These are phyloP conservation scores for Ptychochromis oligacanthus DNA, from an alignment of 2,113 vertebrate genomes.

Conservation along the genomic window DNA sequence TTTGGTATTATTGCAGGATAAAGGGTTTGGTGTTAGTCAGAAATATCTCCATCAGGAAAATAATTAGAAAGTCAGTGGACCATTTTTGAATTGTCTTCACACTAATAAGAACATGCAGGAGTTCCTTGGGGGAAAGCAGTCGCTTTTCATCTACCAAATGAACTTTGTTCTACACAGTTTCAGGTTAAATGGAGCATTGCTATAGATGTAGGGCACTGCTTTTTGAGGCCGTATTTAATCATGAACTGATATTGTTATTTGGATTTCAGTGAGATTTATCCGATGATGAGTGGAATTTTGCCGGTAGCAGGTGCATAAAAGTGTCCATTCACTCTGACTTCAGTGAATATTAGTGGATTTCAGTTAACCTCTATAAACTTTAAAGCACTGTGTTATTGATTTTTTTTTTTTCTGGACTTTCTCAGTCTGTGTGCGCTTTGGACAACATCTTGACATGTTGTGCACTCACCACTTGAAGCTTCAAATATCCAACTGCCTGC, in stretches of 20 bases:
- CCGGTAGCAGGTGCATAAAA: neutral
- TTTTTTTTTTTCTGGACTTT: neutral
- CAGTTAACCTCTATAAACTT: neutral
- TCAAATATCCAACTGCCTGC: conserved; percentile 89
- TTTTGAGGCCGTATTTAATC: neutral
- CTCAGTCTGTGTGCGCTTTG: neutral
- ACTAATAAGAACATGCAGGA: conserved; percentile 30
- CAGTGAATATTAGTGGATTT: neutral
- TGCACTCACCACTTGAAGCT: conserved; percentile 87
- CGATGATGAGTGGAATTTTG: neutral
- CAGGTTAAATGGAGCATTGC: neutral
- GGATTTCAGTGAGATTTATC: neutral
- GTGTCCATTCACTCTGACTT: neutral
- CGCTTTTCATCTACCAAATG: conserved; percentile 12
- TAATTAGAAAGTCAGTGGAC: conserved; percentile 39
- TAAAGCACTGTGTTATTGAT: neutral
- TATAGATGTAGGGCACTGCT: neutral
- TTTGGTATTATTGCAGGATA: neutral
- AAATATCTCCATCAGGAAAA: conserved; percentile 18
- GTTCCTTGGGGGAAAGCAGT: neutral
- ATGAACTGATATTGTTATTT: neutral
- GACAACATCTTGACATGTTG: neutral
- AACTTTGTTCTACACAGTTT: conserved; percentile 1
- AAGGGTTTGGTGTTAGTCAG: neutral
- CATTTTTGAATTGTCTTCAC: conserved; percentile 32